These are phyloP conservation scores for Parelbella ahira DNA, from an alignment of 2,888 invertebrate species.

Conservation along the genomic window DNA sequence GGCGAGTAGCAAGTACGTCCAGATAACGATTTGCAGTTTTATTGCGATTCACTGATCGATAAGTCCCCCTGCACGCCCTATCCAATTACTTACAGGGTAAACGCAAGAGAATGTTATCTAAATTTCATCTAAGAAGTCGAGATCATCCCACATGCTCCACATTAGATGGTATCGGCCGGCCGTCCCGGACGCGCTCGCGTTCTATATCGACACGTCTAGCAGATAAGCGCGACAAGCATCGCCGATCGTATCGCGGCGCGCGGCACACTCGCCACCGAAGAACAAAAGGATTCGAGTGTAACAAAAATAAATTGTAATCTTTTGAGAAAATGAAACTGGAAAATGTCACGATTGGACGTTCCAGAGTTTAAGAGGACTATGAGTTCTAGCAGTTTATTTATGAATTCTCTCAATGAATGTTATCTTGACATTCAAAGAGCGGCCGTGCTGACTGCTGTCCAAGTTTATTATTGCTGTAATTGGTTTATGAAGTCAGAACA, in stretches of 20 bases:
- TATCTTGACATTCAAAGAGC: too few species aligned
- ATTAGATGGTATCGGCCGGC: slow-evolving; percentile 27
- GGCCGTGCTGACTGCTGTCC: too few species aligned
- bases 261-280: background rate
- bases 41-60: slow-evolving; percentile 72
- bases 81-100: slow-evolving; percentile 70
- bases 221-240: slow-evolving; percentile 47
- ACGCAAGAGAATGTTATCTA: slow-evolving; percentile 56
- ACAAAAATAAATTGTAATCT: slow-evolving; percentile 13
- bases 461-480: too few species aligned
- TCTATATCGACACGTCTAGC: slow-evolving; percentile 52
- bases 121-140: slow-evolving; percentile 68
- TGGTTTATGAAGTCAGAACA: too few species aligned
- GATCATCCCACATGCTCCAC: slow-evolving; percentile 35
- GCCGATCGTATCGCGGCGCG: slow-evolving; percentile 40
- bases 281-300: too few species aligned
- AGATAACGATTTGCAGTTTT: slow-evolving; percentile 58
- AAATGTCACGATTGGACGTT: background rate
- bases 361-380: background rate
- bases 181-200: slow-evolving; percentile 44
- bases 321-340: slow-evolving; percentile 4
- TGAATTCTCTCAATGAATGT: too few species aligned
- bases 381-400: background rate
- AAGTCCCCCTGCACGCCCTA: slow-evolving; percentile 53
- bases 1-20: slow-evolving; percentile 35